Base-by-base conservation (phyloP, 1,140 invertebrate species). In the Drosophila hydei region DNA sequence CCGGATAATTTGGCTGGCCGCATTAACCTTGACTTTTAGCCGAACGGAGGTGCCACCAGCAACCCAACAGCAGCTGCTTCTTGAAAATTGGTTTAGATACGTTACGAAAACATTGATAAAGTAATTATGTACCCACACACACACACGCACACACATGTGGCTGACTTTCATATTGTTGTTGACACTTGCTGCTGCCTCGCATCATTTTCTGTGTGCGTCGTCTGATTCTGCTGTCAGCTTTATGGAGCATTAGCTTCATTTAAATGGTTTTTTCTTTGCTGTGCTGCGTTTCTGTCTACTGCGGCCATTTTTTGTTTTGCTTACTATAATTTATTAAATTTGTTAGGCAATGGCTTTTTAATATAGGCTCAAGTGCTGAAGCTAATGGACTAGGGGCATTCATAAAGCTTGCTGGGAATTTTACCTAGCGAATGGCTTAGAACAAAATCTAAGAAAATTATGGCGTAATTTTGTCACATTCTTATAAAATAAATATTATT, bases 11-110 rank as follows among this genome's bases (percentile, higher is more conserved):
- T 56, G 30, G 47, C 27, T 38, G 47, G 12, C 54, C 52, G 51
- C 52, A 60, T 61, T 69, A 71, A 75, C 79, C 79, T 84, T 84
- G 79, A 84, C 75, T 84, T 84, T 79, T 79, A 79, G 36, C 42
- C 56, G 33, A 27, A 36, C 16, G 42, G 63, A 65, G 64, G 55
- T 65, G 18, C 36, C 25, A 21, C 21, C 33, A 23, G 8, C 45
- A 27, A 0, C 25, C 4, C 5, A 59, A 19, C 50, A 9, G 11
- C 54, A 60, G 58, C 51, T 42, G 30, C 51, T 36, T 61, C 63
- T 71, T 69, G 47, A 18, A 77, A 81, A 81, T 70, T 67, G 52
- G 8, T 52, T 77, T 70, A 70, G 40, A 77, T 74, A 83, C 70
- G 64, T 67, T 70, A 77, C 63, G 74, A 77, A 74, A 81, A 67